These are phyloP conservation scores for Gulo gulo DNA, from an alignment of 2,113 vertebrate genomes.

Conservation along the genomic window DNA sequence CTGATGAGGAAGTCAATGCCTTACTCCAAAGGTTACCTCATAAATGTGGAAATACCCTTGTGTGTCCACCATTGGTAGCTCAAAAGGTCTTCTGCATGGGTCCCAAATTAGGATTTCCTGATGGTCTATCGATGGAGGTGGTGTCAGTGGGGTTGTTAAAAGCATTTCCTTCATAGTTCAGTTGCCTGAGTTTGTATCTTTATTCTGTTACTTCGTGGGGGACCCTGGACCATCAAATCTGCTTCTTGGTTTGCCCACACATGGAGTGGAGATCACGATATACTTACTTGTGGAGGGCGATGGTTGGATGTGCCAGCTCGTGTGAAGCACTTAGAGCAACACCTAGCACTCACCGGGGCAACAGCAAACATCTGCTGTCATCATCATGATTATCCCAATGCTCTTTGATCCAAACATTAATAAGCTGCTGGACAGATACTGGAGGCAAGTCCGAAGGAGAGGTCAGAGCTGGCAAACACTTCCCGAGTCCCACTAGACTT, in stretches of 20 bases:
- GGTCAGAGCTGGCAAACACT: not conserved
- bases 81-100: fast-evolving
- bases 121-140: fast-evolving
- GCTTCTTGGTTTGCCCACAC: not conserved
- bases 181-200: not conserved
- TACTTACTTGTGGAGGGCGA: no score
- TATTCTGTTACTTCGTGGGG: not conserved
- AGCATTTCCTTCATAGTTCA: not conserved
- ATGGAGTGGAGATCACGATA: not conserved
- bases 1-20: not conserved
- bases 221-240: not conserved
- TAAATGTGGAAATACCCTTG: fast-evolving
- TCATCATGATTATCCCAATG: fast-evolving
- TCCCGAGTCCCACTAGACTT: not conserved
- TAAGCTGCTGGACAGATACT: not conserved
- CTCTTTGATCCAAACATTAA: not conserved
- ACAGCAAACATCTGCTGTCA: not conserved
- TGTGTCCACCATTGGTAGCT: fast-evolving
- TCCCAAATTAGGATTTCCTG: not conserved
- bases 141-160: no score
- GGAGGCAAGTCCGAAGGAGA: no score
- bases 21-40: no score
- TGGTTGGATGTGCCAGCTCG: not conserved
- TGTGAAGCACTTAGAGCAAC: not conserved
- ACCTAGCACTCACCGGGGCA: no score